Evolutionary conservation across 2,888 invertebrate species (phyloP).

Genomic region (Sylvicola fuscatus): DNA sequence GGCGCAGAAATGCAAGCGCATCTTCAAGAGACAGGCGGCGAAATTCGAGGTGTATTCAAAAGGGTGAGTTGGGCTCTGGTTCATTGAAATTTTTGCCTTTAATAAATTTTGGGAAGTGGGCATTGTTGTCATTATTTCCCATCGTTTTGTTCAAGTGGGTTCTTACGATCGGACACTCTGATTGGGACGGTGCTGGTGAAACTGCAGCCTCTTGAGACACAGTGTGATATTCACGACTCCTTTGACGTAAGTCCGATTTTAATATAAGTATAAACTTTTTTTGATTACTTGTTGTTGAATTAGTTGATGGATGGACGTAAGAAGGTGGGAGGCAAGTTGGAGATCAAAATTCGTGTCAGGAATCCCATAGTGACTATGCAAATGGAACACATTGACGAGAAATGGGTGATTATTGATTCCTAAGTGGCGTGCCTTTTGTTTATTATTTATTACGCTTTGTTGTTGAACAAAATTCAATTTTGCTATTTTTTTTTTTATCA

Average conservation of each 20-base stretch:
- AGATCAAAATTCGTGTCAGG: slow-evolving; percentile 68
- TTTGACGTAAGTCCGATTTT: slow-evolving; percentile 55
- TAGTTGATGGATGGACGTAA: slow-evolving; percentile 82
- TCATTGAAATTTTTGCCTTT: background rate
- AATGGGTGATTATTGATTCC: slow-evolving; percentile 76
- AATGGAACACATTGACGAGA: slow-evolving; percentile 70
- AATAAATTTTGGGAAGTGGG: slow-evolving; percentile 1
- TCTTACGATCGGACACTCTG: slow-evolving; percentile 71
- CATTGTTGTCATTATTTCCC: slow-evolving; percentile 19
- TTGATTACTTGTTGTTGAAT: slow-evolving; percentile 11
- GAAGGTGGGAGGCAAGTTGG: slow-evolving; percentile 72
- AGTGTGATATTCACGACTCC: slow-evolving; percentile 76
- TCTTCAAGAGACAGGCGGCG: slow-evolving; percentile 72
- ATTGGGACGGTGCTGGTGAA: slow-evolving; percentile 71
- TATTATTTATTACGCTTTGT: too few relatives aligned
- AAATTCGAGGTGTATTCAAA: slow-evolving; percentile 84
- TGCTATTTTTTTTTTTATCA: too few relatives aligned
- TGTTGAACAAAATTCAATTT: too few relatives aligned
- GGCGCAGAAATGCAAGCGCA: slow-evolving; percentile 58
- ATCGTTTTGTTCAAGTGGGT: slow-evolving; percentile 66
- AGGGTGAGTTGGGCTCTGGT: slow-evolving; percentile 44
- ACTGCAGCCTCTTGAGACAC: slow-evolving; percentile 70
- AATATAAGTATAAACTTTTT: slow-evolving; percentile 2
- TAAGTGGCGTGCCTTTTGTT: slow-evolving; percentile 14
- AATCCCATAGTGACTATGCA: slow-evolving; percentile 79